phyloP scores from a whole-genome alignment of 2,888 invertebrate genomes.

The Subacronicta megacephala region DNA sequence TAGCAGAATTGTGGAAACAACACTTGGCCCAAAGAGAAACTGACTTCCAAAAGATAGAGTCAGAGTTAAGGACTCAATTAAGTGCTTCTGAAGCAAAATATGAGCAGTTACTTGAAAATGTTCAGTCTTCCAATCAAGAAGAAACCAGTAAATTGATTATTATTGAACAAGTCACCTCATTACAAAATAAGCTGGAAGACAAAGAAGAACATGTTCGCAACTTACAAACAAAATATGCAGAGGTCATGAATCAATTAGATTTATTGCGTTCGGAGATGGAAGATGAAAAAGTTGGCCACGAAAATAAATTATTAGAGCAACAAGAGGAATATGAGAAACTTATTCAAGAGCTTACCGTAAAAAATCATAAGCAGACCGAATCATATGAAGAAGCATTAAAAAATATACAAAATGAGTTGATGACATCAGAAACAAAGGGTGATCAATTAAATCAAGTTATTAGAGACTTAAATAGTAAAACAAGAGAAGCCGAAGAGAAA shows the following conservation, averaged over 20 bases:
- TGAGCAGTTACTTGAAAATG: conserved; percentile 81
- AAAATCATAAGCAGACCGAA: conserved; percentile 63
- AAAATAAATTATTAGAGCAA: conserved; percentile 80
- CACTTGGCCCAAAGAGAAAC: conserved; percentile 91
- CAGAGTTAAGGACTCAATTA: conserved; percentile 86
- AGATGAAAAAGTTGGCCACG: conserved; percentile 81
- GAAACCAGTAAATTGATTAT: conserved; percentile 82
- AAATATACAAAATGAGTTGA: conserved; percentile 70
- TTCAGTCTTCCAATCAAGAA: conserved; percentile 84
- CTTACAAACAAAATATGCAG: conserved; percentile 81
- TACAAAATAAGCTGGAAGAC: conserved; percentile 83
- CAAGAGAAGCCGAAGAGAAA: conserved; percentile 65
- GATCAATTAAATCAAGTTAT: conserved; percentile 68
- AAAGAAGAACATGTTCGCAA: conserved; percentile 81
- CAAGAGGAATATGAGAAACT: conserved; percentile 84
- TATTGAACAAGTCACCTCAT: conserved; percentile 78
- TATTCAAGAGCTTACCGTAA: conserved; percentile 70
- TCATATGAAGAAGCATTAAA: conserved; percentile 65
- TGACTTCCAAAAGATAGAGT: conserved; percentile 89
- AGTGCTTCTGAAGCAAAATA: conserved; percentile 84
- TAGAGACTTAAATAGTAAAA: conserved; percentile 62
- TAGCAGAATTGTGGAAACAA: conserved; percentile 92
- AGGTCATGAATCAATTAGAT: conserved; percentile 79
- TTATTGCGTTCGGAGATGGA: conserved; percentile 83
- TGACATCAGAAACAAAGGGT: conserved; percentile 63